These are phyloP conservation scores for Phaetusa simplex DNA, from an alignment of 2,113 vertebrate genomes.

Conservation along the genomic window DNA sequence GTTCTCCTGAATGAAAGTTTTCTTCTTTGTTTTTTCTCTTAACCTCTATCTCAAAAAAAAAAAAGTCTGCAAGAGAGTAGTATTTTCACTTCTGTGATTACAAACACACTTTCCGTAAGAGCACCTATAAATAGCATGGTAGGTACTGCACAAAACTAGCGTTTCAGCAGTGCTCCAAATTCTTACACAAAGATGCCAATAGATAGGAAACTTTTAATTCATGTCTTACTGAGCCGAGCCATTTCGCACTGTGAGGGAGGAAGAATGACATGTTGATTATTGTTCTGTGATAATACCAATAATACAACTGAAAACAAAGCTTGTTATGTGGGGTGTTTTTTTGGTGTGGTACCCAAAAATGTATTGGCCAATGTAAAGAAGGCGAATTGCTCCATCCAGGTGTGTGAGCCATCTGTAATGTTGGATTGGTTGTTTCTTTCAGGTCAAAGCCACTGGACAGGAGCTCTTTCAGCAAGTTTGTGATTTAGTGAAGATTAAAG, in stretches of 20 bases:
- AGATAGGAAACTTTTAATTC: background rate
- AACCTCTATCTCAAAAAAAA: background rate
- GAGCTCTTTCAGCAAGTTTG: constrained; percentile 84
- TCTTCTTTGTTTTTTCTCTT: background rate
- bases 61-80: background rate
- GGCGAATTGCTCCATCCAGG: background rate
- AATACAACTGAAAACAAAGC: background rate
- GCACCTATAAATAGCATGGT: background rate
- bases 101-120: background rate
- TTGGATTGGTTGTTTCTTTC: constrained; percentile 25
- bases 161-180: background rate
- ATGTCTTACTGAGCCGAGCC: background rate
- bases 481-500: constrained; percentile 80
- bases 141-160: background rate
- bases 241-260: background rate
- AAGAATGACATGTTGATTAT: background rate
- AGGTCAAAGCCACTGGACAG: constrained; percentile 86
- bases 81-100: background rate
- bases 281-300: background rate
- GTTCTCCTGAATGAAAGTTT: background rate
- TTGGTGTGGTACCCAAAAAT: background rate
- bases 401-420: constrained; percentile 3
- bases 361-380: background rate
- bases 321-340: background rate
- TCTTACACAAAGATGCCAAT: background rate